Conservation (phyloP, 2,888 invertebrate genomes). For the Lamellibrachia satsuma region DNA sequence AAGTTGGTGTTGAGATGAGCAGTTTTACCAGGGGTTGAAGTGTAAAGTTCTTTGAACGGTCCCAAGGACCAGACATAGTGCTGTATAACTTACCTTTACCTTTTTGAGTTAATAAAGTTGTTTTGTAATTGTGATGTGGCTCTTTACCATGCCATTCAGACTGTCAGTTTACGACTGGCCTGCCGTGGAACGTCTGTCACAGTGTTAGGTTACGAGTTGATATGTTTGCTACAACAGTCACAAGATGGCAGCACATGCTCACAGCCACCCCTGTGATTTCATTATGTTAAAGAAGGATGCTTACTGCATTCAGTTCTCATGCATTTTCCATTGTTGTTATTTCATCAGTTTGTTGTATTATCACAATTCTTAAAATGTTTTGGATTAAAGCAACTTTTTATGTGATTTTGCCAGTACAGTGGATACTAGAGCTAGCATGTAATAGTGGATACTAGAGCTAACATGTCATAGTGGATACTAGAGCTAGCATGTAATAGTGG, state of each 20-base stretch:
- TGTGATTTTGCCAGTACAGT: not conserved
- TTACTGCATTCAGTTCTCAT: not conserved
- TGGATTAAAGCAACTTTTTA: not conserved
- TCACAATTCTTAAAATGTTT: not conserved
- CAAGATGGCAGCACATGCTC: conserved; percentile 24
- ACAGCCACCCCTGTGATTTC: not conserved
- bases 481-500: no score
- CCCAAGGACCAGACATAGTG: no score
- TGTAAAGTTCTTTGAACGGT: no score
- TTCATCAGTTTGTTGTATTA: not conserved
- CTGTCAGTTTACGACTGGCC: not conserved
- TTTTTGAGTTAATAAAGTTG: no score
- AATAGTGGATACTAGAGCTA: no score
- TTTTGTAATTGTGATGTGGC: no score
- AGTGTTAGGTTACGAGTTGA: not conserved
- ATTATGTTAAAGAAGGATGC: conserved; percentile 2
- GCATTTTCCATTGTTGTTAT: not conserved
- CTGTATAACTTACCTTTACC: no score
- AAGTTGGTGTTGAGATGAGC: not conserved
- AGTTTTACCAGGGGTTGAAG: no score
- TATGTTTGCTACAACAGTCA: conserved; percentile 23
- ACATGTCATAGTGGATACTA: no score
- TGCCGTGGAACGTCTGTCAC: not conserved
- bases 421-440: not conserved
- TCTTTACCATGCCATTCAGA: not conserved